phyloP scores from a whole-genome alignment of 1,140 invertebrate genomes.

The Zaprionus gabonicus region DNA sequence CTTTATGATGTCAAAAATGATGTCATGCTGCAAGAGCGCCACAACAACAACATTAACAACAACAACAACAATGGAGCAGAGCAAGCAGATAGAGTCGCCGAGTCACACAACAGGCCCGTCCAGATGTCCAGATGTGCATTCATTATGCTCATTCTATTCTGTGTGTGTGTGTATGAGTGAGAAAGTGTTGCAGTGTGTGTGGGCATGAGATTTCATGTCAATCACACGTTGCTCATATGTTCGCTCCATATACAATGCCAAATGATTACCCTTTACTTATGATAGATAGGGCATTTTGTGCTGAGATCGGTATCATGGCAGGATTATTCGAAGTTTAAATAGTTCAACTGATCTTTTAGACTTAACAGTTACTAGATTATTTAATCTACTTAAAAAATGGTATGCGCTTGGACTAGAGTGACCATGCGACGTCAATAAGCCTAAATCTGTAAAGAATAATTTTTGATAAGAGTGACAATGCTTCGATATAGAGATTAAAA shows the following conservation, averaged over 20 bases:
- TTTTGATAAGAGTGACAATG: neutral
- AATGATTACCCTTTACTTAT: slow-evolving; percentile 51
- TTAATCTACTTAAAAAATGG: neutral
- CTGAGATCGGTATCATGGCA: neutral
- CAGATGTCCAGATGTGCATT: slow-evolving; percentile 75
- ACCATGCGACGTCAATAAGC: neutral
- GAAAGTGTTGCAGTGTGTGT: slow-evolving; percentile 31
- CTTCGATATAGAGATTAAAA: too few relatives aligned
- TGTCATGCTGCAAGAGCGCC: slow-evolving; percentile 80
- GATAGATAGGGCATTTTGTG: neutral
- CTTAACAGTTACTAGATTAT: neutral
- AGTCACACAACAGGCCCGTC: slow-evolving; percentile 15
- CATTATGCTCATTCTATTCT: slow-evolving; percentile 62
- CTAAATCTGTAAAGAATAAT: too few relatives aligned
- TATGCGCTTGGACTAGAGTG: neutral
- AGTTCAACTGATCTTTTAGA: too few relatives aligned
- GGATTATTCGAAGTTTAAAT: too few relatives aligned
- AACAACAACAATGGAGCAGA: slow-evolving; percentile 27
- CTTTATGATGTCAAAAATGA: slow-evolving; percentile 77
- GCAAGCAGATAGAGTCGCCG: slow-evolving; percentile 22
- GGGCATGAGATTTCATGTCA: slow-evolving; percentile 71
- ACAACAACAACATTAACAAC: slow-evolving; percentile 51
- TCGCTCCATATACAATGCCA: slow-evolving; percentile 59
- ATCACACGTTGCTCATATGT: slow-evolving; percentile 78
- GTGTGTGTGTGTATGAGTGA: slow-evolving; percentile 1